A percentile compares a stretch with the other conserved stretches of the same genome.
Evolutionary conservation across 2,888 invertebrate genomes (phyloP).

Genomic region (Isoperla grammatica): DNA sequence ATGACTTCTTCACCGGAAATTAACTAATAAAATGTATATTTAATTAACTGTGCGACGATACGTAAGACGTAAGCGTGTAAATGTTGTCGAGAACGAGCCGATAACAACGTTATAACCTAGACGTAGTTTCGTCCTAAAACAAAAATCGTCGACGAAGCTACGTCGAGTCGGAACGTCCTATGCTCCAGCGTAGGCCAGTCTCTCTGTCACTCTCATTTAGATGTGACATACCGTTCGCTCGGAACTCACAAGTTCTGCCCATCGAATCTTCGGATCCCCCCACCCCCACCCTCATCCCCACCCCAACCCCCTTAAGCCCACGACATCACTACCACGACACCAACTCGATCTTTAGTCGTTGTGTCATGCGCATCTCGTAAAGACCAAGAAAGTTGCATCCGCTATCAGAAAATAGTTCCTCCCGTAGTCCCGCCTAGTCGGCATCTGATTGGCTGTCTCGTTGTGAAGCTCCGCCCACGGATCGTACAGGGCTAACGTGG

Average conservation of each 20-base stretch:
- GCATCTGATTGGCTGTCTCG: background rate
- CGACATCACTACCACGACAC: background rate
- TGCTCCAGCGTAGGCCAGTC: background rate
- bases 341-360: conserved; percentile 14
- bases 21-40: too few species aligned
- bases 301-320: background rate
- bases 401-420: conserved; percentile 25
- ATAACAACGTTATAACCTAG: too few species aligned
- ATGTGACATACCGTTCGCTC: conserved; percentile 17
- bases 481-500: background rate
- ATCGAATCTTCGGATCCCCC: conserved; percentile 11
- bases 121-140: too few species aligned
- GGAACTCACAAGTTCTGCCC: conserved; percentile 20
- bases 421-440: conserved; percentile 15
- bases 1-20: too few species aligned
- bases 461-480: conserved; percentile 4
- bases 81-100: too few species aligned
- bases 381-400: conserved; percentile 13
- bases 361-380: conserved; percentile 8
- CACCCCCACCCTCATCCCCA: conserved; percentile 1
- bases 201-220: conserved; percentile 17
- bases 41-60: too few species aligned
- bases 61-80: too few species aligned
- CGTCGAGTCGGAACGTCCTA: background rate
- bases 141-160: too few species aligned